Conservation (phyloP, 2,888 invertebrate genomes). For the Neoaliturus tenellus region DNA sequence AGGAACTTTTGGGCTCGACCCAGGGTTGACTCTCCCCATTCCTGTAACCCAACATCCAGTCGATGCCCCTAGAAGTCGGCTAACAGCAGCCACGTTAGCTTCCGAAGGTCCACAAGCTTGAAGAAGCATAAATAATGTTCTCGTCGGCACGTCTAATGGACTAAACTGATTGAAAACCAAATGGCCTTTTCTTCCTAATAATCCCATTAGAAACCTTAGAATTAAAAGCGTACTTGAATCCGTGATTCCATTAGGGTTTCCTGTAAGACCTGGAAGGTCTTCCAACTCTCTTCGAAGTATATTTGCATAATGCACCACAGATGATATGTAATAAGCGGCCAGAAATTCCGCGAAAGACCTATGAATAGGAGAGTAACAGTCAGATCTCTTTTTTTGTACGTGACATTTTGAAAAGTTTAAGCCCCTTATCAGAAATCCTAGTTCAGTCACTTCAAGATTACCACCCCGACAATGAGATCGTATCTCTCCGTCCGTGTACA, state of each 20-base stretch:
- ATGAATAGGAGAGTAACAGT: slow-evolving; percentile 74
- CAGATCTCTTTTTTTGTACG: slow-evolving; percentile 71
- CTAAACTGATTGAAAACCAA: slow-evolving; percentile 74
- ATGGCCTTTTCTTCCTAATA: slow-evolving; percentile 74
- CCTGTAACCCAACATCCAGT: slow-evolving; percentile 70
- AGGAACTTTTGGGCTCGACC: slow-evolving; percentile 42
- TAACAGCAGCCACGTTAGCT: slow-evolving; percentile 75
- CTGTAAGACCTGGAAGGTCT: slow-evolving; percentile 72
- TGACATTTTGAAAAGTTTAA: slow-evolving; percentile 71
- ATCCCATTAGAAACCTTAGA: slow-evolving; percentile 74
- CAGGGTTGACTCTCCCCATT: slow-evolving; percentile 58
- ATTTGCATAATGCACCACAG: slow-evolving; percentile 74
- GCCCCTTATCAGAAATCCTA: slow-evolving; percentile 73
- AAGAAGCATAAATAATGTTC: slow-evolving; percentile 74
- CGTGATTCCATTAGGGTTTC: slow-evolving; percentile 61
- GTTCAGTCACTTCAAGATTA: slow-evolving; percentile 68
- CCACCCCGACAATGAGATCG: slow-evolving; percentile 63
- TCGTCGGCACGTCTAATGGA: slow-evolving; percentile 74
- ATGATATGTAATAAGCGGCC: slow-evolving; percentile 76
- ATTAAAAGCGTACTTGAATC: slow-evolving; percentile 71
- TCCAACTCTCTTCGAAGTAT: slow-evolving; percentile 75
- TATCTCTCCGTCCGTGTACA: slow-evolving; percentile 74
- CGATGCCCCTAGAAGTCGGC: slow-evolving; percentile 73
- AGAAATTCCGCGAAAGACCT: slow-evolving; percentile 75
- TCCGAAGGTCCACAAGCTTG: slow-evolving; percentile 75